phyloP scores from a whole-genome alignment of 2,888 invertebrate species.

The Hedya salicella region DNA sequence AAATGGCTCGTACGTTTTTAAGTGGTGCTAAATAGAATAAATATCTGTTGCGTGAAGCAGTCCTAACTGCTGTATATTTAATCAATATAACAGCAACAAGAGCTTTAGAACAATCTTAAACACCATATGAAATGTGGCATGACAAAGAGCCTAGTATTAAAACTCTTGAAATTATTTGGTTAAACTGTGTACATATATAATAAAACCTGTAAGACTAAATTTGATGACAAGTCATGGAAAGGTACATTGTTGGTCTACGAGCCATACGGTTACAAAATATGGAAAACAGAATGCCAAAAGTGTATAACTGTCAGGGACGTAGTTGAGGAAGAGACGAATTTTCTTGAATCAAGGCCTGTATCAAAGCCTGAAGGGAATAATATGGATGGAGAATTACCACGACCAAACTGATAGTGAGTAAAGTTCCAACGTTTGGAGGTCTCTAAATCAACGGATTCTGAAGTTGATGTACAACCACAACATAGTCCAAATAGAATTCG shows the following conservation, averaged over 20 bases:
- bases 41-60: background rate
- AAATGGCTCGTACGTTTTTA: conserved; percentile 1
- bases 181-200: conserved; percentile 57
- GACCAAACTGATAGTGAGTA: conserved; percentile 3
- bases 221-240: conserved; percentile 60
- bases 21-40: background rate
- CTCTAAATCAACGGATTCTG: too few species aligned
- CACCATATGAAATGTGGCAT: conserved; percentile 19
- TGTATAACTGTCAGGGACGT: conserved; percentile 58
- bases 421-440: background rate
- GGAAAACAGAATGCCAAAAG: conserved; percentile 50
- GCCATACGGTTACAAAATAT: conserved; percentile 60
- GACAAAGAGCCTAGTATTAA: conserved; percentile 42
- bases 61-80: background rate
- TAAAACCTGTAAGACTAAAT: conserved; percentile 55
- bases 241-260: conserved; percentile 57
- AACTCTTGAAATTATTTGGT: conserved; percentile 57
- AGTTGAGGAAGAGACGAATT: conserved; percentile 57
- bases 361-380: too few species aligned
- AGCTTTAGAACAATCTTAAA: background rate
- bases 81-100: conserved; percentile 13
- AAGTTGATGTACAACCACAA: too few species aligned
- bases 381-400: background rate
- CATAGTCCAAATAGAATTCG: too few species aligned
- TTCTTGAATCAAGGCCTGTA: conserved; percentile 49